These are phyloP conservation scores for Lapara coniferarum DNA, from an alignment of 2,888 invertebrate genomes.

Conservation along the genomic window DNA sequence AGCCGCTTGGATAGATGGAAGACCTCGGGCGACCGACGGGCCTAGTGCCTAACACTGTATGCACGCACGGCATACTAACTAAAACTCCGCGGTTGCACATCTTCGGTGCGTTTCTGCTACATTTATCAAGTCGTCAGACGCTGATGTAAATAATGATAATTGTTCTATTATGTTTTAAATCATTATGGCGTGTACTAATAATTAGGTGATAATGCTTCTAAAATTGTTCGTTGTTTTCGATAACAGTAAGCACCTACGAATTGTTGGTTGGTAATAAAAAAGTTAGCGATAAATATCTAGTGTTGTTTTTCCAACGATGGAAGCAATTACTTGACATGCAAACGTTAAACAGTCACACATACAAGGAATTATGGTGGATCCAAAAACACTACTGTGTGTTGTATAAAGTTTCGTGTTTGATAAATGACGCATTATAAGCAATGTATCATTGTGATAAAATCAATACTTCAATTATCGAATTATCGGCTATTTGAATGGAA, in stretches of 20 bases:
- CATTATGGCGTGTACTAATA: too few relatives aligned
- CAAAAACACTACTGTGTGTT: neutral
- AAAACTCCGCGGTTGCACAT: too few relatives aligned
- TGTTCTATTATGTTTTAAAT: too few relatives aligned
- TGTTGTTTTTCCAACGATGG: constrained; percentile 8
- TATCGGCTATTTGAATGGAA: neutral
- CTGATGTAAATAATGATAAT: too few relatives aligned
- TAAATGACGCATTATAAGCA: neutral
- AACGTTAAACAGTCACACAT: neutral
- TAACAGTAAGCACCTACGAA: neutral
- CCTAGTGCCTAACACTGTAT: too few relatives aligned
- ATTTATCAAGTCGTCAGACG: too few relatives aligned
- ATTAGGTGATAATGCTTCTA: neutral
- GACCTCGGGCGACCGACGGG: too few relatives aligned
- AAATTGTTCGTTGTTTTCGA: neutral
- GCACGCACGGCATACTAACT: too few relatives aligned
- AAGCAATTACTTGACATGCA: constrained; percentile 15
- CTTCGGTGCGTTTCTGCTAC: too few relatives aligned
- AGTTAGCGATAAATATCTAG: constrained; percentile 1
- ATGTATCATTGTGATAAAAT: neutral
- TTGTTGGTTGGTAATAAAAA: constrained; percentile 8
- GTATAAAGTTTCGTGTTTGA: neutral
- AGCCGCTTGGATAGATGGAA: too few relatives aligned
- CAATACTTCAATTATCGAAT: neutral
- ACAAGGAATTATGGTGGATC: neutral